These are phyloP conservation scores for Trichonephila clavipes DNA, from an alignment of 1,140 invertebrate species.

Conservation along the genomic window DNA sequence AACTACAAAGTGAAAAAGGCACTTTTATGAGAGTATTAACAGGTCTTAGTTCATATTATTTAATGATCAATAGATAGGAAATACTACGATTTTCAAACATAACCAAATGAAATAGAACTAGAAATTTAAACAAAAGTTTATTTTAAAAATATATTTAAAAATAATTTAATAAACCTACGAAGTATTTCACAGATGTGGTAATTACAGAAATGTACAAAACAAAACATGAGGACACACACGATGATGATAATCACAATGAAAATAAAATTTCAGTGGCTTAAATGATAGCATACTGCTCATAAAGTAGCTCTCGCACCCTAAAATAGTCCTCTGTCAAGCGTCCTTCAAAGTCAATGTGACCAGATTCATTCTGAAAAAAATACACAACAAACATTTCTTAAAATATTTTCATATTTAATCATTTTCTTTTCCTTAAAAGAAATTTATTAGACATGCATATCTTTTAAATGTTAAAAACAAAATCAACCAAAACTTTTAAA, in stretches of 20 bases:
- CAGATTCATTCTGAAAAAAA: constrained; percentile 90
- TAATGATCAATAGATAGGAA: no score
- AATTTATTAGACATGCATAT: no score
- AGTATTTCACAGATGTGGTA: neutral
- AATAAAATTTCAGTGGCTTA: neutral
- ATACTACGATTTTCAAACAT: no score
- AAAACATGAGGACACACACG: neutral
- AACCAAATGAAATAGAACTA: neutral
- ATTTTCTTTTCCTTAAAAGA: no score
- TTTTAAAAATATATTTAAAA: constrained; percentile 19
- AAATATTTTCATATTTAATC: no score
- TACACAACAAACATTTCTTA: neutral
- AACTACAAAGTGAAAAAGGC: no score
- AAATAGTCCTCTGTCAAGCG: constrained; percentile 97
- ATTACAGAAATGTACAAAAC: constrained; percentile 59
- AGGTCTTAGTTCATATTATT: no score
- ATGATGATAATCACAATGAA: constrained; percentile 20
- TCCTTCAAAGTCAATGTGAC: constrained; percentile 95
- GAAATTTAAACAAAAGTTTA: neutral
- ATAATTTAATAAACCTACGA: constrained; percentile 16
- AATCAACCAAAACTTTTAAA: no score
- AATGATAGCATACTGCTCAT: constrained; percentile 99
- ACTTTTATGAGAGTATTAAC: no score
- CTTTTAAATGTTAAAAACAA: no score
- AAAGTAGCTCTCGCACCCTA: constrained; percentile 94